Percentiles rank a stretch among this genome's conserved stretches.
Conservation (phyloP, 2,113 vertebrate genomes). For the Oryzias celebensis region DNA sequence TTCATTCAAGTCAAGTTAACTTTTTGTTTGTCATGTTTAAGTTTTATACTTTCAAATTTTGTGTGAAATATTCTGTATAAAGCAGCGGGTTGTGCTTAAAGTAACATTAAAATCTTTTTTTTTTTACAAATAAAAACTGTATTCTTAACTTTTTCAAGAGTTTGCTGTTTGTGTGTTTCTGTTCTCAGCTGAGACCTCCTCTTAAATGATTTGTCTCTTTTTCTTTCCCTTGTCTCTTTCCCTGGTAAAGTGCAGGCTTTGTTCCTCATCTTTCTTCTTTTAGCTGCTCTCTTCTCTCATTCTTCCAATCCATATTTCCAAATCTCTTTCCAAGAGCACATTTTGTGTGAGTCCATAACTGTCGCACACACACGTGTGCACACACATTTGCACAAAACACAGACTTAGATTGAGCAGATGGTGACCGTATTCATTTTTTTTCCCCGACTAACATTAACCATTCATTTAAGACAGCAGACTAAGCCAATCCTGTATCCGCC, state of each 20-base stretch:
- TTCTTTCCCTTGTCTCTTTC: conserved; percentile 26
- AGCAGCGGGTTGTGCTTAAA: no score
- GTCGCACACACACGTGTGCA: conserved; percentile 50
- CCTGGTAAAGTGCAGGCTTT: conserved; percentile 16
- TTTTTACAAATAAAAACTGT: no score
- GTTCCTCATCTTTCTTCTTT: conserved; percentile 40
- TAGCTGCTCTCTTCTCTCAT: conserved; percentile 27
- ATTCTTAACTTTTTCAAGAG: neutral
- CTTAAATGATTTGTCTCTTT: conserved; percentile 25
- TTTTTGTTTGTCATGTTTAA: neutral
- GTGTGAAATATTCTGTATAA: no score
- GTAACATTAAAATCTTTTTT: no score
- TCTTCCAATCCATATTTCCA: conserved; percentile 56
- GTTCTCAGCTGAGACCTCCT: conserved; percentile 66
- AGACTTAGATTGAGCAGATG: conserved; percentile 81
- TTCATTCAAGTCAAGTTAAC: no score
- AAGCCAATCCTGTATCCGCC: conserved; percentile 78
- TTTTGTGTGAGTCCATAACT: conserved; percentile 50
- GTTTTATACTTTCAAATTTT: no score
- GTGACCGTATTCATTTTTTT: conserved; percentile 84
- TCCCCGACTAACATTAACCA: conserved; percentile 80
- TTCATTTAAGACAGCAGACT: conserved; percentile 81
- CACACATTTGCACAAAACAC: conserved; percentile 65
- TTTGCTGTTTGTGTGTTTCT: neutral
- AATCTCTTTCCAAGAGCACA: conserved; percentile 68